phyloP scores from a whole-genome alignment of 2,113 vertebrate species.

The Syngnathus typhle region DNA sequence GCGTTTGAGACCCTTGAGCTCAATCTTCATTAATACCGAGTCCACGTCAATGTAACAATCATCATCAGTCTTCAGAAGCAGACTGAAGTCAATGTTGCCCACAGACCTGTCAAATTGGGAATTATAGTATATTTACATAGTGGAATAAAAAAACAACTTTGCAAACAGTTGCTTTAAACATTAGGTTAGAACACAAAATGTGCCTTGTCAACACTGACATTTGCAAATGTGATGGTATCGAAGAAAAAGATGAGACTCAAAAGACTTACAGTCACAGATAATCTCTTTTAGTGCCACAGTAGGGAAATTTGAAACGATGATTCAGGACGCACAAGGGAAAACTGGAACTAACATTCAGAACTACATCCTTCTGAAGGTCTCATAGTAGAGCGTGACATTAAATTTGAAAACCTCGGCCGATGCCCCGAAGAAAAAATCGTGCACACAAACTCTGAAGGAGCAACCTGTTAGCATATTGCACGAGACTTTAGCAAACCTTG shows the following conservation, averaged over 20 bases:
- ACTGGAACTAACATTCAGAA: not conserved
- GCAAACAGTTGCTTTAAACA: not conserved
- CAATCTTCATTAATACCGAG: conserved; percentile 82
- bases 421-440: not conserved
- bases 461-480: not conserved
- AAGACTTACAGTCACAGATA: not conserved
- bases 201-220: not conserved
- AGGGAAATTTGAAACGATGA: not conserved
- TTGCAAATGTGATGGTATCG: not conserved
- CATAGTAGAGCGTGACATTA: not conserved
- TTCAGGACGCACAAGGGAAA: not conserved
- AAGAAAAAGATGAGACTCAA: not conserved
- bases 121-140: not conserved
- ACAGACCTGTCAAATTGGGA: conserved; percentile 75
- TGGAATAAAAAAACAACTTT: not conserved
- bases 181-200: not conserved
- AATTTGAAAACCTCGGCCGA: not conserved
- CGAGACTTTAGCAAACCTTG: not conserved
- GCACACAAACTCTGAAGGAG: not conserved
- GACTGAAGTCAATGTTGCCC: conserved; percentile 78
- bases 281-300: not conserved
- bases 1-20: conserved; percentile 74
- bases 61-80: conserved; percentile 94
- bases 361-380: not conserved
- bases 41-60: conserved; percentile 94